Conservation (phyloP, 2,888 invertebrate species). For the Alcis repandata region DNA sequence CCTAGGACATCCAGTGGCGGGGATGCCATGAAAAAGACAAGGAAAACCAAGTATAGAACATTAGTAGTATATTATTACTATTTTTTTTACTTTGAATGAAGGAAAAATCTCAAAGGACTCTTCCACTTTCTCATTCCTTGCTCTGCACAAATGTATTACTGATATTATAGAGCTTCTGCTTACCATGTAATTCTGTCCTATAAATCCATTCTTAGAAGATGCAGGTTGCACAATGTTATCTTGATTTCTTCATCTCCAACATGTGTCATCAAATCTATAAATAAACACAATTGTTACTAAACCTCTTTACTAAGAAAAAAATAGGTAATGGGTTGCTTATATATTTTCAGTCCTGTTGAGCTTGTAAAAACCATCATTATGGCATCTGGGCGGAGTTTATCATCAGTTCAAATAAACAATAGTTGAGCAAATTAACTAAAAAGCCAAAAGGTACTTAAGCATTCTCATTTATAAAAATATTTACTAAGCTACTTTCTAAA, state of each 20-base stretch:
- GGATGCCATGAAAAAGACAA: no score
- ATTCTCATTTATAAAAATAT: no score
- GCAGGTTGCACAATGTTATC: no score
- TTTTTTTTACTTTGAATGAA: no score
- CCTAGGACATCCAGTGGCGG: no score
- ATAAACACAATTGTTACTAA: neutral
- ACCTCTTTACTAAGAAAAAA: no score
- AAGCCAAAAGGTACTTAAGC: no score
- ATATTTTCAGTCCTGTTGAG: conserved; percentile 73
- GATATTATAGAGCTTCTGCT: neutral
- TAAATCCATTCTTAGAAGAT: neutral
- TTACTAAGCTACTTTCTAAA: no score
- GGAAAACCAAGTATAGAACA: no score
- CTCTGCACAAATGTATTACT: neutral
- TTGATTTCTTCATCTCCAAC: neutral
- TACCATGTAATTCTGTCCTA: neutral
- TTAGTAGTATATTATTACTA: no score
- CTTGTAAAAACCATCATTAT: conserved; percentile 63
- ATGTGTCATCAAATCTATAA: neutral
- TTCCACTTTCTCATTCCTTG: neutral
- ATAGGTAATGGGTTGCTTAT: neutral
- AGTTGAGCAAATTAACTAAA: no score
- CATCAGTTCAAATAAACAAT: conserved; percentile 50
- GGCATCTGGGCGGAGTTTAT: conserved; percentile 57
- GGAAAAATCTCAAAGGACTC: no score